Conservation (phyloP, 2,888 invertebrate species). For the Rhodophaea formosa region DNA sequence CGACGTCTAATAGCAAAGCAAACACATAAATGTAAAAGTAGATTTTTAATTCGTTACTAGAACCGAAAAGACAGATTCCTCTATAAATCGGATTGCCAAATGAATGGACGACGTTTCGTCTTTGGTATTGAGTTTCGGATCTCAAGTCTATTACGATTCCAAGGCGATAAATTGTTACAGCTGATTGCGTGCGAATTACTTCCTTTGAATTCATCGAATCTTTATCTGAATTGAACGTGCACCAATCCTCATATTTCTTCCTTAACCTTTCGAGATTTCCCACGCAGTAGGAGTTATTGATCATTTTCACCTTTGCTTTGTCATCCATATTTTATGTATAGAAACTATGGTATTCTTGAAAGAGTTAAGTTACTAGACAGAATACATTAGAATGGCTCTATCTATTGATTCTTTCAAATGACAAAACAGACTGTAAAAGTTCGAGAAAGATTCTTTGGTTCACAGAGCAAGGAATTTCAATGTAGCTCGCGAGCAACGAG, state of each 20-base stretch:
- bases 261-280: not conserved
- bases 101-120: conserved; percentile 45
- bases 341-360: too few relatives aligned
- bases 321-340: not conserved
- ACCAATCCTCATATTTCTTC: not conserved
- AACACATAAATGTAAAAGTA: too few relatives aligned
- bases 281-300: not conserved
- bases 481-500: too few relatives aligned
- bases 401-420: too few relatives aligned
- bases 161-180: conserved; percentile 57
- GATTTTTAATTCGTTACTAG: not conserved
- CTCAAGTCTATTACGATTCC: conserved; percentile 43
- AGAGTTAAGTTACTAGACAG: too few relatives aligned
- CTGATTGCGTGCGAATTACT: conserved; percentile 60
- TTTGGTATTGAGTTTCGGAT: conserved; percentile 34
- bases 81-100: conserved; percentile 36
- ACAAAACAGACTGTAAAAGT: too few relatives aligned
- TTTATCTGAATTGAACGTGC: conserved; percentile 28
- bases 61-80: conserved; percentile 18
- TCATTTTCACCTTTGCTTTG: not conserved
- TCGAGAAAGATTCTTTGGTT: too few relatives aligned
- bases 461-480: too few relatives aligned
- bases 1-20: too few relatives aligned
- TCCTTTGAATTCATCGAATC: conserved; percentile 48
- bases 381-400: too few relatives aligned